Evolutionary conservation across 2,888 invertebrate genomes (phyloP).

Genomic region (Ormyrus thymus): DNA sequence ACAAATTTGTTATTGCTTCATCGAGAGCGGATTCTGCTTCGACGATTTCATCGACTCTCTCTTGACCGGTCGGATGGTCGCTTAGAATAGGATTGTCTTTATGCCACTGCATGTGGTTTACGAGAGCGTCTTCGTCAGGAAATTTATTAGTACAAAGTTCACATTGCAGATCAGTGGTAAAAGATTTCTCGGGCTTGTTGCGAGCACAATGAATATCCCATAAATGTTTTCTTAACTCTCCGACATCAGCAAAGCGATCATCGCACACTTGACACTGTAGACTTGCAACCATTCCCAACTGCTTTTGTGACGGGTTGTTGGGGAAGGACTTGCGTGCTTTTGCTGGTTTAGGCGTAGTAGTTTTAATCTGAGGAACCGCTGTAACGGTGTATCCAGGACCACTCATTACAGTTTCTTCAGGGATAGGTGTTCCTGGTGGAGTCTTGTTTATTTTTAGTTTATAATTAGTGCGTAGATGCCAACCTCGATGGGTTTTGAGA

Average conservation of each 20-base stretch:
- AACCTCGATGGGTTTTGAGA: slow-evolving; percentile 80
- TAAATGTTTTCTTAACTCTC: slow-evolving; percentile 79
- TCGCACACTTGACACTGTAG: slow-evolving; percentile 80
- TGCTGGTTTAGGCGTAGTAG: slow-evolving; percentile 61
- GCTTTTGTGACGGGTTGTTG: slow-evolving; percentile 58
- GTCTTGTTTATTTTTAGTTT: slow-evolving; percentile 59
- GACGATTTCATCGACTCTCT: too few relatives aligned
- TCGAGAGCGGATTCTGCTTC: too few relatives aligned
- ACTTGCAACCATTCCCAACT: slow-evolving; percentile 38
- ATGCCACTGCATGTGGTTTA: slow-evolving; percentile 76
- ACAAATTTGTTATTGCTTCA: too few relatives aligned
- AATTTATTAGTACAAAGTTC: slow-evolving; percentile 76
- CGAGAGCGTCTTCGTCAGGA: slow-evolving; percentile 73
- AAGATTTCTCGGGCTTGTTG: slow-evolving; percentile 68
- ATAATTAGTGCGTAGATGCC: slow-evolving; percentile 77
- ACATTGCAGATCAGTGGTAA: slow-evolving; percentile 66
- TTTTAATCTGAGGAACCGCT: slow-evolving; percentile 51
- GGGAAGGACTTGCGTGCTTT: slow-evolving; percentile 70
- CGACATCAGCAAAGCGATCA: slow-evolving; percentile 77
- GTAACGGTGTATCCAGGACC: slow-evolving; percentile 43
- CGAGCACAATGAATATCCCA: slow-evolving; percentile 78
- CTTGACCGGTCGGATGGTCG: slow-evolving; percentile 22
- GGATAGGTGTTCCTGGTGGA: background rate
- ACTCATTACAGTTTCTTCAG: slow-evolving; percentile 26
- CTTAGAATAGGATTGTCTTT: slow-evolving; percentile 71